Evolutionary conservation across 2,113 vertebrate species (phyloP).

Genomic region (Psilopsiagon aurifrons): DNA sequence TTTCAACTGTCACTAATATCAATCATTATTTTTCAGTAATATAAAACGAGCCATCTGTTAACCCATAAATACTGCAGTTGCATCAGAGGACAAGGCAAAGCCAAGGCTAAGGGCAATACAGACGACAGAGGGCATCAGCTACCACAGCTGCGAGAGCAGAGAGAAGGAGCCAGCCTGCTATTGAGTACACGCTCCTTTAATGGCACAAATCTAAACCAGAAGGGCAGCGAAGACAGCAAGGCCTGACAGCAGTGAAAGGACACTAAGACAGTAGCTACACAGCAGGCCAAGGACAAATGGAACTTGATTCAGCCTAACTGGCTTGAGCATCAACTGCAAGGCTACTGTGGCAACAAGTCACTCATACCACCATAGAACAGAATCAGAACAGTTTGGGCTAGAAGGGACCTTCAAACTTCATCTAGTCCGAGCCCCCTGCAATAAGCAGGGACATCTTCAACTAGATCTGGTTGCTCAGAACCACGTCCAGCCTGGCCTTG

Average conservation of each 20-base stretch:
- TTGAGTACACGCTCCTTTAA: no score
- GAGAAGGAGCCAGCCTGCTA: neutral
- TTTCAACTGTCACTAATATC: neutral
- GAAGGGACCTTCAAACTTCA: neutral
- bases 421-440: neutral
- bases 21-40: neutral
- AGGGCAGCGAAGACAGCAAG: neutral
- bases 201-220: neutral
- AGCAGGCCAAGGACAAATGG: neutral
- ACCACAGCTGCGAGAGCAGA: accelerated
- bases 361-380: accelerated
- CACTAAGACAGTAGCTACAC: neutral
- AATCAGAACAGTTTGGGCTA: neutral
- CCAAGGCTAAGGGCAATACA: neutral
- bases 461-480: neutral
- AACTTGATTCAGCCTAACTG: neutral
- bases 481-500: neutral
- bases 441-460: neutral
- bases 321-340: neutral
- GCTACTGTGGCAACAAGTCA: accelerated
- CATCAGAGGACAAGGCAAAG: neutral
- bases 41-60: neutral
- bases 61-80: accelerated
- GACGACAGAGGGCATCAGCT: neutral
- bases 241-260: accelerated